These are phyloP conservation scores for Halichondria panicea DNA, from an alignment of 37 sponge, comb jelly and placozoan genomes.

Conservation along the genomic window DNA sequence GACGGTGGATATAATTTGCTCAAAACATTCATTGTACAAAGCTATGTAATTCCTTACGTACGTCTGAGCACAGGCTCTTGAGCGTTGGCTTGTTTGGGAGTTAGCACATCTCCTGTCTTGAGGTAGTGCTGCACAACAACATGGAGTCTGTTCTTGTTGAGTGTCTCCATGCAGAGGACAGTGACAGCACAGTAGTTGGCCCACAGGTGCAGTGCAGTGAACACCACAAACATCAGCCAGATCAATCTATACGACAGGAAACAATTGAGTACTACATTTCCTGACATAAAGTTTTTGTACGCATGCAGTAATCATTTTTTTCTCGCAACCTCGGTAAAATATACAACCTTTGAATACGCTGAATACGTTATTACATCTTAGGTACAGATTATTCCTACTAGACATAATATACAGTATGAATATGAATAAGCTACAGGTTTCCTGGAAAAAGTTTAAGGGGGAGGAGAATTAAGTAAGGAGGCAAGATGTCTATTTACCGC, in stretches of 20 bases:
- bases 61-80: slow-evolving; percentile 65
- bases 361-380: no score
- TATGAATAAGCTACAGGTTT: no score
- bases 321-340: no score
- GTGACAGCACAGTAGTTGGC: slow-evolving; percentile 90
- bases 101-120: slow-evolving; percentile 24
- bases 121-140: slow-evolving; percentile 67
- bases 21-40: no score
- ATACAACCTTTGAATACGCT: no score
- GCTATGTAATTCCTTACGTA: slow-evolving; percentile 2
- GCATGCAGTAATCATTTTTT: no score
- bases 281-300: background rate
- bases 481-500: no score
- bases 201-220: slow-evolving; percentile 78
- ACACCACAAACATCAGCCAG: slow-evolving; percentile 77
- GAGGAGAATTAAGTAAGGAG: no score
- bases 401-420: no score
- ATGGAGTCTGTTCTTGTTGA: slow-evolving; percentile 84
- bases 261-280: background rate
- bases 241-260: slow-evolving; percentile 38
- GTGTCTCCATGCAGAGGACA: slow-evolving; percentile 83
- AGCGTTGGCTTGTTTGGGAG: slow-evolving; percentile 42
- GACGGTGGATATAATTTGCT: no score
- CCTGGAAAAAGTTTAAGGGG: no score
- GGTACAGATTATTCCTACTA: no score